Percentiles rank a stretch among this genome's conserved stretches.
Evolutionary conservation across 2,888 invertebrate genomes (phyloP).

Genomic region (Pomacea canaliculata): DNA sequence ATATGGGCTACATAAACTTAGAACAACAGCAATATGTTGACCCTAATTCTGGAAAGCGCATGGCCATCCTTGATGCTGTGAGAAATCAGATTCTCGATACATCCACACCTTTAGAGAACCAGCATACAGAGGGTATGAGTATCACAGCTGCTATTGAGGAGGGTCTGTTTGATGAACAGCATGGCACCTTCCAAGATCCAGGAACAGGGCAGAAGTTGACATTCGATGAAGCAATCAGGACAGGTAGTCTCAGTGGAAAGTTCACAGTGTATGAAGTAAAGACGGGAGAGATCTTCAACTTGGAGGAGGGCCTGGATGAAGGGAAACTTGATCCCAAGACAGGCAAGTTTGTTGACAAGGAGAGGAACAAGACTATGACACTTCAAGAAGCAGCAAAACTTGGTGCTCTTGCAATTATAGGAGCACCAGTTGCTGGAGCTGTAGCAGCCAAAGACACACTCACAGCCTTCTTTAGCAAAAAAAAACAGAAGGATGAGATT

Average conservation of each 20-base stretch:
- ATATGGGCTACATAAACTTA: conserved; percentile 82
- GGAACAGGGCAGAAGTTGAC: conserved; percentile 83
- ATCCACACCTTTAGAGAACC: conserved; percentile 24
- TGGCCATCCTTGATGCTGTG: conserved; percentile 88
- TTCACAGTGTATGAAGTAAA: conserved; percentile 57
- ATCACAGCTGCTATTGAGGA: conserved; percentile 79
- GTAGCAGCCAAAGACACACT: conserved; percentile 40
- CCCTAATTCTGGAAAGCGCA: conserved; percentile 79
- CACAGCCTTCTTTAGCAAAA: conserved; percentile 26
- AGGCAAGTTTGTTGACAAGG: conserved; percentile 81
- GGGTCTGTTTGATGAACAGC: conserved; percentile 84
- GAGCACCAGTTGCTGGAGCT: conserved; percentile 76
- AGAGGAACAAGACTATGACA: conserved; percentile 80
- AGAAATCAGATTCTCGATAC: conserved; percentile 67
- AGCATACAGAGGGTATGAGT: conserved; percentile 38
- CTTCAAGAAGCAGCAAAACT: conserved; percentile 77
- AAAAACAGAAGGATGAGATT: conserved; percentile 3
- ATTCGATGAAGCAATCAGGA: conserved; percentile 57
- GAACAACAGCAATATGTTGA: conserved; percentile 62
- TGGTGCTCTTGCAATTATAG: conserved; percentile 83
- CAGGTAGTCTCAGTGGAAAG: conserved; percentile 51
- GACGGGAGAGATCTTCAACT: conserved; percentile 80
- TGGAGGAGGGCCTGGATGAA: conserved; percentile 72
- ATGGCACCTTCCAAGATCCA: conserved; percentile 85
- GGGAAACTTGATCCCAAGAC: conserved; percentile 78